phyloP scores from a whole-genome alignment of 2,797 vertebrate species.

The Galagoides demidoff region DNA sequence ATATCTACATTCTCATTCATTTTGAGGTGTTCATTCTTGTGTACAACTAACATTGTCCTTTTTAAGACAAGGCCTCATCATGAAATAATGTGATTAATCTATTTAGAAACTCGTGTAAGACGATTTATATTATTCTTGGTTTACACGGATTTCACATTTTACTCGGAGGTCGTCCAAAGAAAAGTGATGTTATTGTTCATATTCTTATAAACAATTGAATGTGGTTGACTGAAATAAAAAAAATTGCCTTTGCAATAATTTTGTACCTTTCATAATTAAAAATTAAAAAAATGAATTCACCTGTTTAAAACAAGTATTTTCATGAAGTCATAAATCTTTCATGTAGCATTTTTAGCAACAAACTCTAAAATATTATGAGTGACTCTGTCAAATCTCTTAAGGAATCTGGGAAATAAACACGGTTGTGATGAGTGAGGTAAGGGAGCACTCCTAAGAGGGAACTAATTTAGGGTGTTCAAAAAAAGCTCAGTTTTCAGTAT shows the following conservation, averaged over 20 bases:
- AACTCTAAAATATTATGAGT: background rate
- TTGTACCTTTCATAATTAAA: too few relatives aligned
- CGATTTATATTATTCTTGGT: background rate
- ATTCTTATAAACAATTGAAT: background rate
- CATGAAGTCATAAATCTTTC: background rate
- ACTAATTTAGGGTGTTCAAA: background rate
- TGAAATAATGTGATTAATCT: background rate
- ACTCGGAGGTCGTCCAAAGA: conserved; percentile 5
- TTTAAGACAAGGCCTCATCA: background rate
- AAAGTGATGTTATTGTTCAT: background rate
- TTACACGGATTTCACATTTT: conserved; percentile 26
- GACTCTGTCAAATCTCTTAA: background rate
- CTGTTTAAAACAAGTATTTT: background rate
- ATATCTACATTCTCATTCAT: background rate
- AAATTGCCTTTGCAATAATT: background rate
- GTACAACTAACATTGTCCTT: background rate
- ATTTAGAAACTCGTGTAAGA: background rate
- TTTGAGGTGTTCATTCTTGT: background rate
- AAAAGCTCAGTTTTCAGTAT: background rate
- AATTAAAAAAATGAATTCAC: too few relatives aligned
- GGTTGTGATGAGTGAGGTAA: background rate
- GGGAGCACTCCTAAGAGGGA: background rate
- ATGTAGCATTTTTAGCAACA: background rate
- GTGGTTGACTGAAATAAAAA: background rate
- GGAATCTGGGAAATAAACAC: background rate